Base-by-base conservation (phyloP, 2,888 invertebrate species). In the Amiota mariae region DNA sequence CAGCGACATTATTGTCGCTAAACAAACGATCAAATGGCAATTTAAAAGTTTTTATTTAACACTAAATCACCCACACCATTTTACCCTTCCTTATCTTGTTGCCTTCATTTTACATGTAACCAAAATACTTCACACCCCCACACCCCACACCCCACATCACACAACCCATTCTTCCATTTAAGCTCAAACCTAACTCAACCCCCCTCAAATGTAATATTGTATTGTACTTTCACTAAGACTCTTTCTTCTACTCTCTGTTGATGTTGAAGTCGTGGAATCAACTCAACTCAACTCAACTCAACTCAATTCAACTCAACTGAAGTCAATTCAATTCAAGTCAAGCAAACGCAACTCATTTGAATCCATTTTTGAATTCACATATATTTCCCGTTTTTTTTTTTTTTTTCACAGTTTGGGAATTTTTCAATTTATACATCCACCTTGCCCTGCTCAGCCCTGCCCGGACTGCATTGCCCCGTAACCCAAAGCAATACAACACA, bases 21-120 rank as follows among this genome's bases (percentile, higher is more conserved):
- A 87, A 88, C 87, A 88, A 88, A 88, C 87, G 87, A 88, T 88
- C 87, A 88, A 88, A 88, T 88, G 87, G 85, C 87, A 88, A 88
- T 88, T 88, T 87, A 86, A 86, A 87, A 87, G 84, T 84, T 85
- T 84, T 84, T 84, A 84, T 84, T 84, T 85, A 84, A 84, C 84
- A 84, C 85, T 84, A 84, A 84, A 84, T 84, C 85, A 84, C 84
- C 85, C 84, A 84, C 82, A 81, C 81, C 80, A 77, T 56, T 46
- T 15, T 24, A 18, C 18, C 15, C 9, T 24, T 59, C 10, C 2
- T 11, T 11, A 20, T 20, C 18, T 59, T 18, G 20, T 9, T 24
- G 59, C 59, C 10, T 20, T 24, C 59, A 18, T 59, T 59, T 24
- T 59, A 11, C 59, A 59, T 6, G 18, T 12, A 13, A 20, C 57